Conservation (phyloP, 2,113 vertebrate species). For the Camelus bactrianus region DNA sequence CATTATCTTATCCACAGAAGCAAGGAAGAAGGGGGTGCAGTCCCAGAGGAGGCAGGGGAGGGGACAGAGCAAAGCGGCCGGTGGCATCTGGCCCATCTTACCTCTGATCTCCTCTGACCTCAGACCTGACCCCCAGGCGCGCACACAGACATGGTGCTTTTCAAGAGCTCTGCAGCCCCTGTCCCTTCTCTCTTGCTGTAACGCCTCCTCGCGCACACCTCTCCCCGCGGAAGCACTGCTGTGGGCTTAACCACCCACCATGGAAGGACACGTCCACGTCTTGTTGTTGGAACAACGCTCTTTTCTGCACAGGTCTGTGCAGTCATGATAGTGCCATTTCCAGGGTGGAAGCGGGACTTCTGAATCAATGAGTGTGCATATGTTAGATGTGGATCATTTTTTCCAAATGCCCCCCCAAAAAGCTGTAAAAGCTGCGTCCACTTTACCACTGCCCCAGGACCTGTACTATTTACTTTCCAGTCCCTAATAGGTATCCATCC, state of each 20-base stretch:
- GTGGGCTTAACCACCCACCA: not conserved
- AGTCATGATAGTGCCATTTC: not conserved
- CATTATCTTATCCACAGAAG: not conserved
- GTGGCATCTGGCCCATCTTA: no score
- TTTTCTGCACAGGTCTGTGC: not conserved
- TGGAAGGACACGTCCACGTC: not conserved
- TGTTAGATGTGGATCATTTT: constrained; percentile 6
- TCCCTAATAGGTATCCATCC: not conserved
- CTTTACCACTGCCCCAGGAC: not conserved
- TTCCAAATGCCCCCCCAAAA: not conserved
- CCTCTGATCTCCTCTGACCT: not conserved
- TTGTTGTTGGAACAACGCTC: not conserved
- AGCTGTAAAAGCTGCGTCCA: not conserved
- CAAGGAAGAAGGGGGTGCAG: not conserved
- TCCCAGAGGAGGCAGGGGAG: not conserved
- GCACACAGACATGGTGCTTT: not conserved
- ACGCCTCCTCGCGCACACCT: not conserved
- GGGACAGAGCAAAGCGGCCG: not conserved
- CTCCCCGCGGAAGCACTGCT: not conserved
- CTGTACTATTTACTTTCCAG: not conserved
- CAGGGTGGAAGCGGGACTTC: not conserved
- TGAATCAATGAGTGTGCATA: not conserved
- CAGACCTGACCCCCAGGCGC: not conserved
- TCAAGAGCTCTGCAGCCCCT: no score
- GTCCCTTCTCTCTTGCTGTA: not conserved